Evolutionary conservation across 2,797 vertebrate species (phyloP).

Genomic region (Harpagifer antarcticus): DNA sequence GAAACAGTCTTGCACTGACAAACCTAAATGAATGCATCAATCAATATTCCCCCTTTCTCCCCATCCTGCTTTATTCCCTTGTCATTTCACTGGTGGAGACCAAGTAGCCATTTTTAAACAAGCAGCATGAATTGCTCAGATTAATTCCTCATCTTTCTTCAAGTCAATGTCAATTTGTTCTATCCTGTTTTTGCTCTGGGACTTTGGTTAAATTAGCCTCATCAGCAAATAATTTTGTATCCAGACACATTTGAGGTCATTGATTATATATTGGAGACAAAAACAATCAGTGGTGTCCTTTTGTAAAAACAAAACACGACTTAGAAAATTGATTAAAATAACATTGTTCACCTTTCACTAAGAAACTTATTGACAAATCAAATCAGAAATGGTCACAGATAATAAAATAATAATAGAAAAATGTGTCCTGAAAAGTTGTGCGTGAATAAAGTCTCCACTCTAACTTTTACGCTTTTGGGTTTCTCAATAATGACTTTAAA

Average conservation of each 20-base stretch:
- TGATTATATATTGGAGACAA: constrained; percentile 22
- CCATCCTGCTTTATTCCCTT: constrained; percentile 35
- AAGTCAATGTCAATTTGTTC: constrained; percentile 8
- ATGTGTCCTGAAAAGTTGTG: constrained; percentile 5
- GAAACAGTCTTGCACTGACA: constrained; percentile 33
- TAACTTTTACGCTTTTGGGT: constrained; percentile 9
- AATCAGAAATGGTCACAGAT: constrained; percentile 23
- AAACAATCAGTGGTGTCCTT: constrained; percentile 23
- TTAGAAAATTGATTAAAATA: background rate
- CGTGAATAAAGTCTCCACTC: constrained; percentile 3
- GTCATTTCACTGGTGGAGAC: constrained; percentile 36
- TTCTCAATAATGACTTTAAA: constrained; percentile 26
- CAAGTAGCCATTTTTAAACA: constrained; percentile 36
- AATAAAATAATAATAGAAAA: constrained; percentile 36
- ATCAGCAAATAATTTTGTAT: constrained; percentile 23
- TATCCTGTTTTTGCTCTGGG: constrained; percentile 7
- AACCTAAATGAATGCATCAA: constrained; percentile 58
- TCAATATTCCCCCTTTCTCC: constrained; percentile 33
- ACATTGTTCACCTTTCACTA: background rate
- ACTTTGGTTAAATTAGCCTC: constrained; percentile 2
- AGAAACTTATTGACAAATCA: constrained; percentile 28
- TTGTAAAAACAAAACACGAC: constrained; percentile 23
- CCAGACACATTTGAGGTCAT: constrained; percentile 3
- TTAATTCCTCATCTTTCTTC: constrained; percentile 15
- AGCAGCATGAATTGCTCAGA: constrained; percentile 15